A percentile compares a stretch with the other conserved stretches of the same genome.
Conservation (phyloP, 2,888 invertebrate species). For the Ctena decussata region DNA sequence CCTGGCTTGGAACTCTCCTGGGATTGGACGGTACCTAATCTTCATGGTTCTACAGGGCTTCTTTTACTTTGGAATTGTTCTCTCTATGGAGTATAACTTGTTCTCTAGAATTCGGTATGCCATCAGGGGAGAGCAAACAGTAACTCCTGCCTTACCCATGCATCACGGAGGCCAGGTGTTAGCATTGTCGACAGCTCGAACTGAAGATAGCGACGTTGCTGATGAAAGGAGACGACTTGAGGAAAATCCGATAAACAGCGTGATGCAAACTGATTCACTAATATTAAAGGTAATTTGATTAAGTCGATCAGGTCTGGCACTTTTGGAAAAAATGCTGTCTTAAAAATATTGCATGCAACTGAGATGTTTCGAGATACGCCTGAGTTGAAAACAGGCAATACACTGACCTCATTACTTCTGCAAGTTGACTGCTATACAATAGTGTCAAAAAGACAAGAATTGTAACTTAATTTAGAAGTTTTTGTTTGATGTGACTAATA, state of each 20-base stretch:
- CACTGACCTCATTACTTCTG: too few relatives aligned
- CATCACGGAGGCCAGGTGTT: neutral
- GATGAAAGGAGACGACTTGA: constrained; percentile 72
- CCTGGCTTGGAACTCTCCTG: constrained; percentile 88
- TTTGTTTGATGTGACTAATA: too few relatives aligned
- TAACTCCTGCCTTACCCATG: neutral
- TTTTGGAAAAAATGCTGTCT: too few relatives aligned
- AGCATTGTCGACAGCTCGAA: neutral
- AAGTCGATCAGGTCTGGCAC: too few relatives aligned
- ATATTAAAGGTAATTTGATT: constrained; percentile 36
- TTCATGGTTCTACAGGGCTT: constrained; percentile 89
- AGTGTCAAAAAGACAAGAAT: too few relatives aligned
- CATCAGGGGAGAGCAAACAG: neutral
- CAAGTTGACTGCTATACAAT: too few relatives aligned
- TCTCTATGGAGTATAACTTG: neutral
- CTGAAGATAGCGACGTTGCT: constrained; percentile 89
- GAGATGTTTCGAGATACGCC: too few relatives aligned
- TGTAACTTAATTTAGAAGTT: too few relatives aligned
- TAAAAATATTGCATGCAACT: too few relatives aligned
- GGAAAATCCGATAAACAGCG: neutral
- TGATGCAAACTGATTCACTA: neutral
- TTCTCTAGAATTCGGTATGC: neutral
- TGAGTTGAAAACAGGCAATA: too few relatives aligned
- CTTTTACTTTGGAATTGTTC: constrained; percentile 75
- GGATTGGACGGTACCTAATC: constrained; percentile 90